Evolutionary conservation across 2,797 vertebrate species (phyloP), one percentile per base, ranked within the genome.

Genomic region (Lindbergichthys nudifrons): DNA sequence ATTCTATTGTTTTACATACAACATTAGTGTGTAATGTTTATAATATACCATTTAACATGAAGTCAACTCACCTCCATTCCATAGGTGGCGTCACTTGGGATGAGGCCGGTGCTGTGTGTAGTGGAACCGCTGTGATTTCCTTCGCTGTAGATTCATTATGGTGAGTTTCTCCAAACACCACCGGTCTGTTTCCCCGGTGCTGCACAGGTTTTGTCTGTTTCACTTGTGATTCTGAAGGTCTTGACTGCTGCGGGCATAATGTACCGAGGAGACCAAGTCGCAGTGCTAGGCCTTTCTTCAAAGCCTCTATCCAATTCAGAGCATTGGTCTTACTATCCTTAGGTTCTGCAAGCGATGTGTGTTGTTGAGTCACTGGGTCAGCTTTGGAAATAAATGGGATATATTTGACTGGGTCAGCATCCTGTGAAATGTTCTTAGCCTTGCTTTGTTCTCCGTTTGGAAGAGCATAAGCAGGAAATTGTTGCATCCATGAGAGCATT

Each of bases 361-460:
- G 15, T 21, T 56, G 41, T 54, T 48, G 50, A 62, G 52, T 52
- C 43, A 16, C 14, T 26, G 6, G 21, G n/a, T 36, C 18, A 53
- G 41, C 10, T 32, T 56, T 50, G 16, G 26, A 18, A 39, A 4
- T 16, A 51, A 2, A 59, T 26, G 23, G 5, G 64, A 51, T 58
- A 21, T 52, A 8, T 69, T 58, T 52, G 58, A 47, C 42, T 23
- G 41, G 65, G 53, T 42, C 53, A 58, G 13, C 19, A 0, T 71
- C 15, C 58, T 67, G 46, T 57, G 45, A 63, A 63, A 18, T 52
- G 41, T 45, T 53, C 19, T 21, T 32, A 43, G 61, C 11, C 48
- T 15, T 51, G 11, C 39, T 30, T 57, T 70, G 36, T 50, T 63
- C 26, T 61, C 57, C 56, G 0, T 70, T 41, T 66, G 16, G 16